Evolutionary conservation across 2,888 invertebrate genomes (phyloP).

Genomic region (Sisyra terminalis): DNA sequence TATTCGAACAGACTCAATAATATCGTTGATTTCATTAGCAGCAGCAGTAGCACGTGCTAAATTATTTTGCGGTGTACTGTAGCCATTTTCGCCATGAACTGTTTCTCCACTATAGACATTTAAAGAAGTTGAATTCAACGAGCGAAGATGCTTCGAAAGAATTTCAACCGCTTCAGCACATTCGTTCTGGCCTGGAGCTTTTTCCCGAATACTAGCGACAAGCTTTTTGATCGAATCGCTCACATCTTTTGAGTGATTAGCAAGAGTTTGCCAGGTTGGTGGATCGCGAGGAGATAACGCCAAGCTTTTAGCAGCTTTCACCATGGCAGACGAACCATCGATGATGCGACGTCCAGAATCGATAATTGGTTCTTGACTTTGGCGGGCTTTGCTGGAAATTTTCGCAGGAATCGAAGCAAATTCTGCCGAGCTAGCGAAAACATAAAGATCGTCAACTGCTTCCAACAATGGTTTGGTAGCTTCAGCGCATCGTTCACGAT

Average conservation of each 20-base stretch:
- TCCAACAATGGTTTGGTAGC: conserved; percentile 76
- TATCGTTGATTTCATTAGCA: conserved; percentile 65
- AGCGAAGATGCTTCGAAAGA: conserved; percentile 56
- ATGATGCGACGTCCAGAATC: conserved; percentile 62
- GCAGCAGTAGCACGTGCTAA: conserved; percentile 35
- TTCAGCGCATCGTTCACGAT: conserved; percentile 51
- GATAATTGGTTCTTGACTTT: conserved; percentile 76
- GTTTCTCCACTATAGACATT: conserved; percentile 42
- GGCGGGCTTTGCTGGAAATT: conserved; percentile 69
- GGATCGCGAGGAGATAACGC: conserved; percentile 83
- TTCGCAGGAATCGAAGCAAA: conserved; percentile 85
- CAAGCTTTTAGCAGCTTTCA: conserved; percentile 75
- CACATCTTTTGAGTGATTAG: conserved; percentile 85
- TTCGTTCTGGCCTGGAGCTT: conserved; percentile 91
- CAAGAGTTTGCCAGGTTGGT: conserved; percentile 85
- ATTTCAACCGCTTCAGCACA: conserved; percentile 72
- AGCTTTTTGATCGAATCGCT: conserved; percentile 92
- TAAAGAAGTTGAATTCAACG: conserved; percentile 74
- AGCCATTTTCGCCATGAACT: conserved; percentile 15
- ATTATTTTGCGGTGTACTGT: conserved; percentile 31
- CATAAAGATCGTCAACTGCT: conserved; percentile 81
- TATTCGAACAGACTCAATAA: conserved; percentile 65
- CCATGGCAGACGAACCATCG: conserved; percentile 79
- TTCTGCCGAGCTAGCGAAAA: conserved; percentile 87
- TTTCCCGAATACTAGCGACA: conserved; percentile 83